phyloP scores from a whole-genome alignment of 1,140 invertebrate genomes.

The Arion vulgaris region DNA sequence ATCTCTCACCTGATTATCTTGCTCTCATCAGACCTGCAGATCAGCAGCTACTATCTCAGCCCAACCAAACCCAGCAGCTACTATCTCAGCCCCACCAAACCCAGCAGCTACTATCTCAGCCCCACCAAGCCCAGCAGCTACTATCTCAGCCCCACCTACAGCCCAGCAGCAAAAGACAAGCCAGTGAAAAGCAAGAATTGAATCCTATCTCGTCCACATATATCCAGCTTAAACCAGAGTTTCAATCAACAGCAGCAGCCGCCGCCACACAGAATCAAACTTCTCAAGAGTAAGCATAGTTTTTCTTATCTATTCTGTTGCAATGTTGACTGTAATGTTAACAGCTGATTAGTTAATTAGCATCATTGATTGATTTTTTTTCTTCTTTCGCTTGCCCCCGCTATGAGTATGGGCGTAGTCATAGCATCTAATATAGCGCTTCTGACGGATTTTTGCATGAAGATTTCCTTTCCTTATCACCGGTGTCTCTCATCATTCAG shows the following conservation, averaged over 20 bases:
- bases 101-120: background rate
- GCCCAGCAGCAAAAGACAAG: background rate
- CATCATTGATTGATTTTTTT: too few species aligned
- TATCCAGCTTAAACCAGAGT: background rate
- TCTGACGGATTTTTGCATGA: too few species aligned
- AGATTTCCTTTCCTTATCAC: too few species aligned
- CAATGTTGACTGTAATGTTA: too few species aligned
- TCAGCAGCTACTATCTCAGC: background rate
- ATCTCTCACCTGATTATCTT: too few species aligned
- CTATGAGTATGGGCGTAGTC: too few species aligned
- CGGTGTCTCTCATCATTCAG: too few species aligned
- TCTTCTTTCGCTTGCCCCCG: too few species aligned
- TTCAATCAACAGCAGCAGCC: background rate
- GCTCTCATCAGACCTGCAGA: background rate
- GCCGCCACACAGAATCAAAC: background rate
- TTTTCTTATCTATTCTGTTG: background rate
- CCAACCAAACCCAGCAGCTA: background rate
- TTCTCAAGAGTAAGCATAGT: background rate
- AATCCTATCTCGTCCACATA: background rate
- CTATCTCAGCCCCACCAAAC: background rate
- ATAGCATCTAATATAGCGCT: too few species aligned
- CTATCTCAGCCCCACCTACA: background rate
- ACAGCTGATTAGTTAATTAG: too few species aligned
- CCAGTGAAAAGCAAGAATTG: background rate
- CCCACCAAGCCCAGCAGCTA: background rate